Evolutionary conservation across 1,140 invertebrate genomes (phyloP).

Genomic region (Drosophila azteca): DNA sequence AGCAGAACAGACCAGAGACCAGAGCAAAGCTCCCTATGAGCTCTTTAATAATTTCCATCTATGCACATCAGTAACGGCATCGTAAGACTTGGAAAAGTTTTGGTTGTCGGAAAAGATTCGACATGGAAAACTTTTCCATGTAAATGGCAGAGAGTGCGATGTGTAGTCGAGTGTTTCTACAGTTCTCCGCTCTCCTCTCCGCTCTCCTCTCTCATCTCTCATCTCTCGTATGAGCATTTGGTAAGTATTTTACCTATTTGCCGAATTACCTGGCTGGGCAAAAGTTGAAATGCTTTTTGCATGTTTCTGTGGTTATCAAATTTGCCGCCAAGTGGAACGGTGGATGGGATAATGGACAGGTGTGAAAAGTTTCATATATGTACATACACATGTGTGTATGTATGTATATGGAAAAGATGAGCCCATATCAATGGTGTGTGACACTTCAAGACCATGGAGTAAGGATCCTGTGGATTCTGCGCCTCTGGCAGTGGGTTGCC

Average conservation of each 20-base stretch:
- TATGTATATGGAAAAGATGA: not conserved
- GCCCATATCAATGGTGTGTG: no score
- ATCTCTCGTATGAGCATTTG: conserved; percentile 11
- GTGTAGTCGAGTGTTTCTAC: conserved; percentile 21
- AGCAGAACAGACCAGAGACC: no score
- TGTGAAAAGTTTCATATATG: conserved; percentile 6
- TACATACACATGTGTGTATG: not conserved
- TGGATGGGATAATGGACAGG: conserved; percentile 32
- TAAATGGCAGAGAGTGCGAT: conserved; percentile 45
- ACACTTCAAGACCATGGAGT: conserved; percentile 37
- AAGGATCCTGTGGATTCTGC: no score
- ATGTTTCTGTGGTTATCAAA: conserved; percentile 63
- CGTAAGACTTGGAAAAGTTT: conserved; percentile 60
- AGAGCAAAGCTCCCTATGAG: not conserved
- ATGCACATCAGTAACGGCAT: conserved; percentile 9
- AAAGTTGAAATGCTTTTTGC: conserved; percentile 75
- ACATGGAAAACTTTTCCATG: conserved; percentile 65
- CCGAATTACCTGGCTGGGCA: conserved; percentile 32
- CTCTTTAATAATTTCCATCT: conserved; percentile 35
- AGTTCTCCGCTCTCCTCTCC: not conserved
- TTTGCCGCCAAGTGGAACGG: conserved; percentile 33
- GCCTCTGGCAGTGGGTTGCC: no score
- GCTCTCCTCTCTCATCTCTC: no score
- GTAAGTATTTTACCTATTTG: conserved; percentile 35
- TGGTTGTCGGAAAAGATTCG: conserved; percentile 52